Evolutionary conservation across 2,797 vertebrate species (phyloP), one percentile per base, ranked within the genome.

Genomic region (Picus viridis): DNA sequence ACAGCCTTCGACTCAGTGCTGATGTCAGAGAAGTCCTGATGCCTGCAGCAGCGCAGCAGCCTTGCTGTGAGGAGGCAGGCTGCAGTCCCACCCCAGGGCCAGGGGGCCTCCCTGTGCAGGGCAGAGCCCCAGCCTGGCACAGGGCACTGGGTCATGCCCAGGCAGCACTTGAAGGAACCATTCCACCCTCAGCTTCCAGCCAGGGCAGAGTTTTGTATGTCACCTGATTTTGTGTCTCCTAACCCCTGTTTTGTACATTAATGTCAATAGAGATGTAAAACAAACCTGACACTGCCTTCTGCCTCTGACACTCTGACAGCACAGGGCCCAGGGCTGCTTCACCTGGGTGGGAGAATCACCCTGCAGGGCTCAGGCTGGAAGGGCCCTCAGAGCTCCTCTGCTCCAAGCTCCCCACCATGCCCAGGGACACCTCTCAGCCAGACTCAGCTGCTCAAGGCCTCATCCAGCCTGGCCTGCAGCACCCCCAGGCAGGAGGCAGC

Each of bases 1-100:
- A 97, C 98, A 15, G 99, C 98, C 9, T 99, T 99, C 47, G 99
- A 99, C 97, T 98, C 99, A 3, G 98, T 98, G 47, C 86, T 99
- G 91, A 97, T 98, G 39, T 98, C 98, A 0, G 98, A 99, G 90
- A 99, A 99, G 97, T 97, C 99, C 45, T 99, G 98, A 99, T 73
- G 69, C 53, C 75, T 59, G 30, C 22, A 20, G 92, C 86, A 78
- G 79, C 30, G 34, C 5, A 1, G 41, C 51, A 49, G 62, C 22
- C 72, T 27, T 68, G 76, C 8, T 34, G n/a, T 3, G 29, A 63
- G 72, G 71, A 67, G 54, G 8, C 0, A 1, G 15, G 45, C 22
- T 70, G 32, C 16, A 3, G 9, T 15, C 73, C n/a, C 29, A 18
- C 34, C 68, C 22, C 2, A 2, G 69, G 36, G 72, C 53, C 15